phyloP scores from a whole-genome alignment of 2,888 invertebrate genomes.

The Scaptodrosophila latifasciaeformis region DNA sequence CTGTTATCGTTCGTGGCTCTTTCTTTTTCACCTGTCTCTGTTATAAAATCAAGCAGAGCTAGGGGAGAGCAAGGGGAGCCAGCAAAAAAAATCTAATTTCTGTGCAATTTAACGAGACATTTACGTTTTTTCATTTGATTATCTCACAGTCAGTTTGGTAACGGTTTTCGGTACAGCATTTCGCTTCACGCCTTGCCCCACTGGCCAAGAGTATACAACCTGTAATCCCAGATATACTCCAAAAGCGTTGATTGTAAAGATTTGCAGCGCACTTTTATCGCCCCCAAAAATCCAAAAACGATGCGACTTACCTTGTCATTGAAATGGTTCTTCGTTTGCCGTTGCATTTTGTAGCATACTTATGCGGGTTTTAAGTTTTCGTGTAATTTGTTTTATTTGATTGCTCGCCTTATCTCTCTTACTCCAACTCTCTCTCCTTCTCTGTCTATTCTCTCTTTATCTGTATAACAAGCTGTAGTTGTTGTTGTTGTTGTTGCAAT shows the following conservation, averaged over 20 bases:
- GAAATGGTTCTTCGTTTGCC: conserved; percentile 26
- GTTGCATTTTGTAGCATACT: conserved; percentile 58
- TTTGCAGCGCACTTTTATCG: conserved; percentile 31
- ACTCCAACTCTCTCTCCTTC: no score
- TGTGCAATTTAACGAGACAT: conserved; percentile 73
- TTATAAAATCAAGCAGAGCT: no score
- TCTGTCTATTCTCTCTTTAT: no score
- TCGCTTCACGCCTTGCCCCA: background rate
- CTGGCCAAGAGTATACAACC: background rate
- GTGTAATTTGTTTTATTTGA: conserved; percentile 65
- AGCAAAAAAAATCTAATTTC: conserved; percentile 69
- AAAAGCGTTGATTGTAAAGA: conserved; percentile 55
- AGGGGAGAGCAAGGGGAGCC: conserved; percentile 14
- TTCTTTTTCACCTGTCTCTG: no score
- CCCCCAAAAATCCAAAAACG: conserved; percentile 29
- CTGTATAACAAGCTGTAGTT: no score
- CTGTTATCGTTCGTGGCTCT: background rate
- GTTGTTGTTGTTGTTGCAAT: no score
- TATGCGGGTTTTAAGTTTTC: conserved; percentile 60
- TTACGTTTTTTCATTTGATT: conserved; percentile 73
- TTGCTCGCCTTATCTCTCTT: conserved; percentile 51
- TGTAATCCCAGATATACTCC: background rate
- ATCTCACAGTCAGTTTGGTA: conserved; percentile 67
- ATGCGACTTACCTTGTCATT: conserved; percentile 50
- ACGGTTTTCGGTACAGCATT: conserved; percentile 14